Base-by-base conservation (phyloP, 2,113 vertebrate species). In the Nicator chloris region DNA sequence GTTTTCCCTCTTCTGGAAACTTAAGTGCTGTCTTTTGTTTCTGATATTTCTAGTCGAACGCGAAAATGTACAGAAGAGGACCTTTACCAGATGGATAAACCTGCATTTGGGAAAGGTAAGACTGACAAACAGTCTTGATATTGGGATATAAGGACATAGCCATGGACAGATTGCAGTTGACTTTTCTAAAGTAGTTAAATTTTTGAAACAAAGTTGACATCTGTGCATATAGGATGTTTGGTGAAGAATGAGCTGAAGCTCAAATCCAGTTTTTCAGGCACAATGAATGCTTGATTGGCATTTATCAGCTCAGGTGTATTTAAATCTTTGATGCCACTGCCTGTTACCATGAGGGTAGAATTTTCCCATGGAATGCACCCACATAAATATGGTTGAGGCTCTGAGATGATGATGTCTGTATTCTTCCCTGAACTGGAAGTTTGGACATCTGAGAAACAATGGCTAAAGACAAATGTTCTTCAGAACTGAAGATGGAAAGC, bases 61-160 rank as follows among this genome's bases (percentile, higher is more conserved):
- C 19, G 99, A 99, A 79, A 98, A 98, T 93, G 99, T 99, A 49
- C 99, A 99, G 99, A 99, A 99, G 98, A 98, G 99, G 92, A 99
- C 99, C 21, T 99, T 99, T 86, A 99, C 99, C 11, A 98, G 99
- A 82, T 99, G 99, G 99, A 99, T 99, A 84, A 99, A 99, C 95
- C 98, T 99, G 9, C 99, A 99, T 87, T 98, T 99, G 70, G 98
- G 99, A 95, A 99, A 99, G 99, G 99, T 99, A 96, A 97, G 97
- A n/a, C 64, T 68, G 72, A 53, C 15, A 21, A 35, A 53, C 12
- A 26, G 14, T 39, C 33, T 42, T 59, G 54, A 60, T 90, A 37
- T 1, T 37, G 33, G 40, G 30, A 66, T 78, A 33, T 20, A 60
- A 61, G 31, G 30, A 57, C 18, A 39, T 7, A 87, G 14, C 22